Conservation (phyloP, 1,140 invertebrate genomes). For the Littorina saxatilis region DNA sequence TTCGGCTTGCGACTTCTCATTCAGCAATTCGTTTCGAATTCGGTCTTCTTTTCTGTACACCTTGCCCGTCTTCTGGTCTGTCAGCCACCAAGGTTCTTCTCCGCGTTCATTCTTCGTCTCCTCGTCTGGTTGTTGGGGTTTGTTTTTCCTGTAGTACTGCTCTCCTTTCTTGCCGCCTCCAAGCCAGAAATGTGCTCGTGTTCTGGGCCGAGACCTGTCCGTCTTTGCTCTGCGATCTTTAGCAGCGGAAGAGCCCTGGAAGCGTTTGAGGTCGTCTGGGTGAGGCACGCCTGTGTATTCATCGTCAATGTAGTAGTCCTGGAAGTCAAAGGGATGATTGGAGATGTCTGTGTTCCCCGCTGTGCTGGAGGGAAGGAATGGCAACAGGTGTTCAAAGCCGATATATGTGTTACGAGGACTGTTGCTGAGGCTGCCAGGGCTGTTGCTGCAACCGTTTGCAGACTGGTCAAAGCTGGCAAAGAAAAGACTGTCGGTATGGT, state of each 20-base stretch:
- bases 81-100: background rate
- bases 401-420: too few relatives aligned
- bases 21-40: too few relatives aligned
- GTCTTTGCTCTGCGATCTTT: background rate
- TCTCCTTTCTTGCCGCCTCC: background rate
- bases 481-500: background rate
- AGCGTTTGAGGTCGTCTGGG: background rate
- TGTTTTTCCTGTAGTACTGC: background rate
- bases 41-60: background rate
- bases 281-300: background rate
- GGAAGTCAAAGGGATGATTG: constrained; percentile 24
- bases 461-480: too few relatives aligned
- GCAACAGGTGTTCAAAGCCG: too few relatives aligned
- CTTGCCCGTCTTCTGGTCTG: background rate
- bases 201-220: background rate
- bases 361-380: constrained; percentile 8
- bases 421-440: background rate
- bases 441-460: background rate
- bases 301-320: constrained; percentile 37
- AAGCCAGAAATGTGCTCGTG: background rate
- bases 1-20: too few relatives aligned
- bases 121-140: background rate
- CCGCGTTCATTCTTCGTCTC: background rate
- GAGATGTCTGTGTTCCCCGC: constrained; percentile 8
- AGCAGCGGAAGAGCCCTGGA: too few relatives aligned